phyloP scores from a whole-genome alignment of 2,888 invertebrate species.

The Emmelina monodactyla region DNA sequence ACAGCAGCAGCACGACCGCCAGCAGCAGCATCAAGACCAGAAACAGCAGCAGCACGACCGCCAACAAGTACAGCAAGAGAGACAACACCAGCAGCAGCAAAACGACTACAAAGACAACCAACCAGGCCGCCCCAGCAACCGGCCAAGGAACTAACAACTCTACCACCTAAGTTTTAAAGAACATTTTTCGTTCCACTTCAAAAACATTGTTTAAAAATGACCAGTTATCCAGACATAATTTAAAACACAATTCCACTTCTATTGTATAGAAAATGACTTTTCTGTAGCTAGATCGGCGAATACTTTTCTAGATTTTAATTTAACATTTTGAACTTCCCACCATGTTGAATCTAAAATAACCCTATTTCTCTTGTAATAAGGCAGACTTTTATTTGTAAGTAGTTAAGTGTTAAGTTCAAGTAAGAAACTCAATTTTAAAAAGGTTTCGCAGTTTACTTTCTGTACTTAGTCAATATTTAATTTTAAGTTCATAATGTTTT shows the following conservation, averaged over 20 bases:
- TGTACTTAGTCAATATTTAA: constrained; percentile 25
- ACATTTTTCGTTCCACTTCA: neutral
- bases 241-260: too few species aligned
- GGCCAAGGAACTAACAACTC: constrained; percentile 36
- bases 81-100: constrained; percentile 28
- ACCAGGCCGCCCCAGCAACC: constrained; percentile 29
- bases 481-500: constrained; percentile 27
- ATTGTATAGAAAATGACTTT: too few species aligned
- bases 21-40: neutral
- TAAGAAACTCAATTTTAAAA: neutral
- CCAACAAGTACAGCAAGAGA: constrained; percentile 17
- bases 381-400: neutral
- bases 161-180: neutral
- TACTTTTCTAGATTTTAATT: too few species aligned
- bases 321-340: too few species aligned
- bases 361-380: neutral
- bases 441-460: neutral
- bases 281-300: too few species aligned
- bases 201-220: too few species aligned
- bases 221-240: too few species aligned
- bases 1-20: neutral
- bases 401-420: neutral
- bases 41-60: neutral
- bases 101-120: constrained; percentile 31
- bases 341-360: too few species aligned